These are phyloP conservation scores for Sebastes steindachneri DNA, from an alignment of 2,797 vertebrate genomes.

Conservation along the genomic window DNA sequence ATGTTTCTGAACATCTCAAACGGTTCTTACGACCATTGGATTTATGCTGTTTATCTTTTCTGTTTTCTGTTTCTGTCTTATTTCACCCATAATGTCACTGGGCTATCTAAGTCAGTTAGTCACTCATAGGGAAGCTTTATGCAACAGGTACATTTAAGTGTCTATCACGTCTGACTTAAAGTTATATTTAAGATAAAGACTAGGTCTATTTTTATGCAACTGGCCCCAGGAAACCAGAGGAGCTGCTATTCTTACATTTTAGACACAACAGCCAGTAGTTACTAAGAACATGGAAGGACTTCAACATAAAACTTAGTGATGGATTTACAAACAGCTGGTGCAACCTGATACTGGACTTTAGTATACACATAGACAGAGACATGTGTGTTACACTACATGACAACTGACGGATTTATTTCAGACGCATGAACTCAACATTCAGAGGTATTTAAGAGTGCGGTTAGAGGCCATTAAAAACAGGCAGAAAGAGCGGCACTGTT, in stretches of 20 bases:
- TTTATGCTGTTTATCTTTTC: too few relatives aligned
- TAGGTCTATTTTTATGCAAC: too few relatives aligned
- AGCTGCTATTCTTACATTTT: not conserved
- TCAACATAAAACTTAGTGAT: not conserved
- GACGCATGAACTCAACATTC: not conserved
- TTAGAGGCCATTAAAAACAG: conserved; percentile 3
- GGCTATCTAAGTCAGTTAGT: too few relatives aligned
- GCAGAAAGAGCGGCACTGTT: conserved; percentile 5
- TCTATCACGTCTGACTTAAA: too few relatives aligned
- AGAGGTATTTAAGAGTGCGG: not conserved
- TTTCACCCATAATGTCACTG: too few relatives aligned
- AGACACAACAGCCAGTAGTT: not conserved
- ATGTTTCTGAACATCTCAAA: too few relatives aligned
- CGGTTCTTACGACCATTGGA: too few relatives aligned
- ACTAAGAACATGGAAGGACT: not conserved
- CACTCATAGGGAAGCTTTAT: too few relatives aligned
- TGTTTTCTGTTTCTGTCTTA: too few relatives aligned
- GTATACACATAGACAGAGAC: not conserved
- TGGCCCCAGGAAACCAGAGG: not conserved
- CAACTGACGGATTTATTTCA: not conserved
- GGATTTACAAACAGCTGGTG: not conserved
- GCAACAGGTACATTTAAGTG: too few relatives aligned
- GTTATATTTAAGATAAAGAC: too few relatives aligned
- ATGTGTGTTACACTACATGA: conserved; percentile 14
- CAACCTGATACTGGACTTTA: not conserved